These are phyloP conservation scores for Sternarchorhynchus goeldii DNA, from an alignment of 2,797 vertebrate species.

Conservation along the genomic window DNA sequence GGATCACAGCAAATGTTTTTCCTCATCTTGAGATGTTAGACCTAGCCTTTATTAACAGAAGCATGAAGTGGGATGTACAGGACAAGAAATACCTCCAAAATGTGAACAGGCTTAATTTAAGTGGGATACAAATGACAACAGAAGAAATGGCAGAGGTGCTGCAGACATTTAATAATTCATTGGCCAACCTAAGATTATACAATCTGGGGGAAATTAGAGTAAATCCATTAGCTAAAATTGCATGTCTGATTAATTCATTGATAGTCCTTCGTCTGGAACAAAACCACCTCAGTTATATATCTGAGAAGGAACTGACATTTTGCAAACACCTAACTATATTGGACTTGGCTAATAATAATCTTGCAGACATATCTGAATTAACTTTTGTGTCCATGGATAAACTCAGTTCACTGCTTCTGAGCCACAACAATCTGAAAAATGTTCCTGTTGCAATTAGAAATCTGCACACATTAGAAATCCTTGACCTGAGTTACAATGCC, in stretches of 20 bases:
- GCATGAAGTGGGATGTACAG: slow-evolving; percentile 55
- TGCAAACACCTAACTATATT: slow-evolving; percentile 63
- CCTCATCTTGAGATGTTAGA: slow-evolving; percentile 62
- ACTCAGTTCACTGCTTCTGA: slow-evolving; percentile 60
- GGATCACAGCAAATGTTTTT: slow-evolving; percentile 61
- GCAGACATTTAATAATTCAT: slow-evolving; percentile 62
- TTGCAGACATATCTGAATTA: slow-evolving; percentile 45
- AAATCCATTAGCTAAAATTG: slow-evolving; percentile 59
- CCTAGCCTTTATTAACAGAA: slow-evolving; percentile 37
- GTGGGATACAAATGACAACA: slow-evolving; percentile 55
- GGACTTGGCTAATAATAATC: slow-evolving; percentile 52
- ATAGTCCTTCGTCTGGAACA: slow-evolving; percentile 59
- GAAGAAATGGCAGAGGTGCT: slow-evolving; percentile 53
- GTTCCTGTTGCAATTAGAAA: slow-evolving; percentile 60
- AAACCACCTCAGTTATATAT: slow-evolving; percentile 61
- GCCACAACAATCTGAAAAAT: slow-evolving; percentile 51
- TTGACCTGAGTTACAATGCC: slow-evolving; percentile 69
- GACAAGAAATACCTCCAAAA: slow-evolving; percentile 60
- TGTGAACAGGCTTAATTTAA: slow-evolving; percentile 64
- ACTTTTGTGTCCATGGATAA: slow-evolving; percentile 53
- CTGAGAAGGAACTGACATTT: slow-evolving; percentile 48
- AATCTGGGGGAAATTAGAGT: slow-evolving; percentile 56
- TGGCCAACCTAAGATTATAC: slow-evolving; percentile 63
- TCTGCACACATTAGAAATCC: slow-evolving; percentile 57
- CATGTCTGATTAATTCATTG: slow-evolving; percentile 70